Evolutionary conservation across 2,797 vertebrate species (phyloP).

Genomic region (Microctenopoma steveboyesi): DNA sequence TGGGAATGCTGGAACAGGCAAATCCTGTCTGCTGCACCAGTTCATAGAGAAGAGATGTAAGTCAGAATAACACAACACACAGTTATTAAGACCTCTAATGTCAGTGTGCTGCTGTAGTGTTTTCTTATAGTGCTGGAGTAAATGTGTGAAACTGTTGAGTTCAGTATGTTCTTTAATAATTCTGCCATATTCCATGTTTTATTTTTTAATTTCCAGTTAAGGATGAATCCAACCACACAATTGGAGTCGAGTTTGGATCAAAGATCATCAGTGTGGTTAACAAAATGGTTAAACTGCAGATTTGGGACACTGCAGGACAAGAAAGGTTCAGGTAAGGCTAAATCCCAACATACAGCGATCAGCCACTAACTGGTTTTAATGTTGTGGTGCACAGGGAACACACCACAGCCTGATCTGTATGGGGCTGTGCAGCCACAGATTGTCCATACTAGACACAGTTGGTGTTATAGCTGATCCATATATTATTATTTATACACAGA

Average conservation of each 20-base stretch:
- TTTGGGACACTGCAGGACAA: constrained; percentile 95
- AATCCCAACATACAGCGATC: not conserved
- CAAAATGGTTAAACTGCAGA: constrained; percentile 94
- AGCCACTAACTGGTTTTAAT: no score
- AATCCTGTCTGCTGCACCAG: constrained; percentile 94
- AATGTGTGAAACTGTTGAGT: no score
- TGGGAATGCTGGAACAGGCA: constrained; percentile 94
- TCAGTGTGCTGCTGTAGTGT: not conserved
- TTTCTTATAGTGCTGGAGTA: not conserved
- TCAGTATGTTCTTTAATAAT: not conserved
- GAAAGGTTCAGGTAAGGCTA: constrained; percentile 89
- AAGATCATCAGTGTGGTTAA: constrained; percentile 93
- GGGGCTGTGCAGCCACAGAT: not conserved
- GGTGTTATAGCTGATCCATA: no score
- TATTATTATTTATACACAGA: no score
- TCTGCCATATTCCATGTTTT: not conserved
- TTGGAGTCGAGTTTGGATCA: constrained; percentile 95
- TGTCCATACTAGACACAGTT: not conserved
- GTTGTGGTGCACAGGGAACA: no score
- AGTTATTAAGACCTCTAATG: not conserved
- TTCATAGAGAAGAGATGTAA: constrained; percentile 96
- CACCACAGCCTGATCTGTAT: no score
- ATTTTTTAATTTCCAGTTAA: constrained; percentile 83
- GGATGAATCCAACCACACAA: constrained; percentile 95
- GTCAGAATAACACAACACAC: constrained; percentile 39